Evolutionary conservation across 2,113 vertebrate species (phyloP), one percentile per base, ranked within the genome.

Genomic region (Numida meleagris): DNA sequence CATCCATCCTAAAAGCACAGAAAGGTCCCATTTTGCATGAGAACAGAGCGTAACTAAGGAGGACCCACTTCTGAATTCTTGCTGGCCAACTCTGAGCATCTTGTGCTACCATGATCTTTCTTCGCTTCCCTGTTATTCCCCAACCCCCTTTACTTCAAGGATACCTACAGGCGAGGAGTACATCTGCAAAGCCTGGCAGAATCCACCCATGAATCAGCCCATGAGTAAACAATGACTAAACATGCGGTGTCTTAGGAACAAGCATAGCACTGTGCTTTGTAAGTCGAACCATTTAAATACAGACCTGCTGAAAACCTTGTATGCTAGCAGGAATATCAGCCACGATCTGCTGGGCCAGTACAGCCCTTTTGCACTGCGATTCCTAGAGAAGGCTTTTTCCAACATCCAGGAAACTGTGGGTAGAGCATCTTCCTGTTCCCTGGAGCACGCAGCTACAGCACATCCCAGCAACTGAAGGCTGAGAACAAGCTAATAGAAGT

Each of bases 221-320:
- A 75, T 45, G 82, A 79, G 68, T 91, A 90, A 95, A 93, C 66
- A 94, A 71, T 88, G 94, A 88, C 89, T 94, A 88, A 88, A 90
- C 62, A 36, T 23, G 36, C 6, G 1, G 61, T 31, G 43, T 68
- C 83, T 75, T 45, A 75, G 40, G 81, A 93, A 72, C 51, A 46
- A 65, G 51, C 24, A 3, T 27, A 72, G 58, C 53, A 53, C 31
- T 6, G 24, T 51, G 46, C 83, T 88, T 65, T 24, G 3, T 75
- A 66, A 90, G 61, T 12, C 18, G 83, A 65, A 34, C 12, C 11
- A 0, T 68, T 87, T 73, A 58, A 94, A 89, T 46, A 57, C 25
- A 83, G 92, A 72, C 40, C 18, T 78, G n/a, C n/a, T 73, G 63
- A n/a, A 66, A 79, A 57, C 57, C 43, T 43, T 33, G 10, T 4